Conservation (phyloP, 2,797 vertebrate genomes). For the Protosalanx chinensis region DNA sequence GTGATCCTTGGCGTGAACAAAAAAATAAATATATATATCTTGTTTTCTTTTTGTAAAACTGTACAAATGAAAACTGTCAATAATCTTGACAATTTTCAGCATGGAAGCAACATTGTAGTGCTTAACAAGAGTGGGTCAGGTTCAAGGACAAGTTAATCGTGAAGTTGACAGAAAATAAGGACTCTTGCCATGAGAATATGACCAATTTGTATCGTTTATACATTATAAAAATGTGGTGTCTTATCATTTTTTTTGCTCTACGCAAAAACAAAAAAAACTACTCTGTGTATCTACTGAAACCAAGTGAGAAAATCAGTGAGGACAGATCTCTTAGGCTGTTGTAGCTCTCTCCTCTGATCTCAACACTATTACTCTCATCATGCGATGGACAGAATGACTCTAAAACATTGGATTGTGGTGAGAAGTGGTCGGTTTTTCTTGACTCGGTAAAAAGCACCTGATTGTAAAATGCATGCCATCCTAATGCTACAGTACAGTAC, state of each 20-base stretch:
- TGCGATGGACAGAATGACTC: constrained; percentile 60
- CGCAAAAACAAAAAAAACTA: constrained; percentile 71
- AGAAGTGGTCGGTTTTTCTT: constrained; percentile 61
- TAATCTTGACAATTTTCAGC: constrained; percentile 80
- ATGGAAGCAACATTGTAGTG: constrained; percentile 76
- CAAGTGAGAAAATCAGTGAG: constrained; percentile 52
- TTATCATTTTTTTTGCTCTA: constrained; percentile 79
- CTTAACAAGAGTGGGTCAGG: constrained; percentile 75
- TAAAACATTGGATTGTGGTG: constrained; percentile 55
- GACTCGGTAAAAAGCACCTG: constrained; percentile 69
- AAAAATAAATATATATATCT: constrained; percentile 28
- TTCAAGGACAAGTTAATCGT: constrained; percentile 73
- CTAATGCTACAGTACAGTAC: constrained; percentile 57
- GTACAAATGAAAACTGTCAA: constrained; percentile 69
- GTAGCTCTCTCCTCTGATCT: constrained; percentile 57
- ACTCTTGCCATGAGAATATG: constrained; percentile 80
- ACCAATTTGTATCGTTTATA: constrained; percentile 90
- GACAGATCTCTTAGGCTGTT: constrained; percentile 53
- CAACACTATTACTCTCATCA: constrained; percentile 59
- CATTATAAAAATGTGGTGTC: constrained; percentile 91
- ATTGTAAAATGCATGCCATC: constrained; percentile 80
- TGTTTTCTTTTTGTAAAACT: constrained; percentile 73
- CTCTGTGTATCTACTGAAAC: constrained; percentile 68
- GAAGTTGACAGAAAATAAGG: constrained; percentile 71
- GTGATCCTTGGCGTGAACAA: constrained; percentile 83